These are phyloP conservation scores for Numida meleagris DNA, from an alignment of 2,113 vertebrate species.

Conservation along the genomic window DNA sequence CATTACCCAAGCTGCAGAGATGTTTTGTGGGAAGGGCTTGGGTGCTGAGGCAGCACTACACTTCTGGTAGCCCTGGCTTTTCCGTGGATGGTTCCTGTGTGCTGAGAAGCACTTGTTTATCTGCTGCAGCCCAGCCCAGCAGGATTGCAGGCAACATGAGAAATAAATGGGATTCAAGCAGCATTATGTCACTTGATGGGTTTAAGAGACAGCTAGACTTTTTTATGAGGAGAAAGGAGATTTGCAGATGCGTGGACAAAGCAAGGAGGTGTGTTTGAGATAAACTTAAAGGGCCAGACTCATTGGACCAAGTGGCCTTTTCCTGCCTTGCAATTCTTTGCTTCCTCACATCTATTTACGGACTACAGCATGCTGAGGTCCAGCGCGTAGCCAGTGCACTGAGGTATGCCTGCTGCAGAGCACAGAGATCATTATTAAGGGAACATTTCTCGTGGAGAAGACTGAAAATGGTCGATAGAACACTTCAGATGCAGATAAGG, in stretches of 20 bases:
- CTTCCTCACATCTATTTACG: conserved; percentile 3
- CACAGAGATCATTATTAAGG: neutral
- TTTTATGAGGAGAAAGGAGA: conserved; percentile 70
- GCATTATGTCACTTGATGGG: conserved; percentile 47
- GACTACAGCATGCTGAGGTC: rapidly evolving
- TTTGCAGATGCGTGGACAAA: conserved; percentile 71
- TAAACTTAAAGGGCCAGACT: conserved; percentile 62
- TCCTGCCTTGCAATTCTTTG: conserved; percentile 51
- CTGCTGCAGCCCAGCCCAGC: neutral
- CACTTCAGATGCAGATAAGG: neutral
- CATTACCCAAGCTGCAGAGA: neutral
- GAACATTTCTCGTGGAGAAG: neutral
- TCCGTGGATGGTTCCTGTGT: neutral
- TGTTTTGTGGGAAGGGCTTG: neutral
- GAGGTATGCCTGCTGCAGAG: neutral
- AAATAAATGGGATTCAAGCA: conserved; percentile 64
- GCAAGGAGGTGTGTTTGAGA: conserved; percentile 40
- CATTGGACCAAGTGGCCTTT: conserved; percentile 65
- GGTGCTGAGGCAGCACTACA: conserved; percentile 19
- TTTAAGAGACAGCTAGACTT: conserved; percentile 68
- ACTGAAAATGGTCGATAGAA: neutral
- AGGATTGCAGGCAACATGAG: conserved; percentile 41
- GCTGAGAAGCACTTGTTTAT: conserved; percentile 24
- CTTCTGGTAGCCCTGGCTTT: conserved; percentile 10
- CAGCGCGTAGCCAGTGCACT: neutral